A percentile compares a stretch with the other conserved stretches of the same genome.
These are phyloP conservation scores for Sebastolobus alascanus DNA, from an alignment of 2,797 vertebrate genomes.

Conservation along the genomic window DNA sequence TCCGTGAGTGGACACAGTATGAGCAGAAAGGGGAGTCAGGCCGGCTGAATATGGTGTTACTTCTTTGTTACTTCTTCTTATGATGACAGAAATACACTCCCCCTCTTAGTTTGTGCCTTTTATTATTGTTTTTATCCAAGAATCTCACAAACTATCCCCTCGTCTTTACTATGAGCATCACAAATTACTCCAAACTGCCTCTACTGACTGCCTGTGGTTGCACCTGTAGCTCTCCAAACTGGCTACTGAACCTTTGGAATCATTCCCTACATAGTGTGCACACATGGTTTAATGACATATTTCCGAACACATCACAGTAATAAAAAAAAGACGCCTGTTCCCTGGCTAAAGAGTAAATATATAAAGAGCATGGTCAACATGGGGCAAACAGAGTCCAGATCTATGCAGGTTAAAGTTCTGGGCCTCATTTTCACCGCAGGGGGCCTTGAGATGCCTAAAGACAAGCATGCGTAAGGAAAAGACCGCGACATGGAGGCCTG, in stretches of 20 bases:
- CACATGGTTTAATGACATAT: conserved; percentile 37
- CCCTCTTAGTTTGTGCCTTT: background rate
- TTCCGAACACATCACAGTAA: conserved; percentile 32
- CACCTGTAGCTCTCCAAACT: conserved; percentile 33
- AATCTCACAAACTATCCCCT: background rate
- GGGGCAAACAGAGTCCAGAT: conserved; percentile 58
- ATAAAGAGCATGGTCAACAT: conserved; percentile 55
- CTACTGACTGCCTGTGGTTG: background rate
- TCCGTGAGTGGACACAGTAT: conserved; percentile 81
- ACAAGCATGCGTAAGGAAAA: conserved; percentile 81
- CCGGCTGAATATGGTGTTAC: conserved; percentile 73
- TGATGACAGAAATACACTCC: conserved; percentile 31
- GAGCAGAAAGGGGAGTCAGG: conserved; percentile 70
- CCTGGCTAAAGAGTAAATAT: conserved; percentile 56
- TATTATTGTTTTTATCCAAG: background rate
- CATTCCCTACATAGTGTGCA: conserved; percentile 15
- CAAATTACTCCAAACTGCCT: conserved; percentile 1
- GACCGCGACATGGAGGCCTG: conserved; percentile 77
- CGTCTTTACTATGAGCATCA: background rate
- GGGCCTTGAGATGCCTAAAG: conserved; percentile 82
- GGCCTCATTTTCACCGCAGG: conserved; percentile 81
- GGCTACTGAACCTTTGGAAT: conserved; percentile 9
- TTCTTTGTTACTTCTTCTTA: conserved; percentile 72
- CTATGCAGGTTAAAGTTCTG: conserved; percentile 77
- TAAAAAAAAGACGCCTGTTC: conserved; percentile 32